A percentile compares a stretch with the other conserved stretches of the same genome.
These are phyloP conservation scores for Drosophila busckii DNA, from an alignment of 1,140 invertebrate species.

Conservation along the genomic window DNA sequence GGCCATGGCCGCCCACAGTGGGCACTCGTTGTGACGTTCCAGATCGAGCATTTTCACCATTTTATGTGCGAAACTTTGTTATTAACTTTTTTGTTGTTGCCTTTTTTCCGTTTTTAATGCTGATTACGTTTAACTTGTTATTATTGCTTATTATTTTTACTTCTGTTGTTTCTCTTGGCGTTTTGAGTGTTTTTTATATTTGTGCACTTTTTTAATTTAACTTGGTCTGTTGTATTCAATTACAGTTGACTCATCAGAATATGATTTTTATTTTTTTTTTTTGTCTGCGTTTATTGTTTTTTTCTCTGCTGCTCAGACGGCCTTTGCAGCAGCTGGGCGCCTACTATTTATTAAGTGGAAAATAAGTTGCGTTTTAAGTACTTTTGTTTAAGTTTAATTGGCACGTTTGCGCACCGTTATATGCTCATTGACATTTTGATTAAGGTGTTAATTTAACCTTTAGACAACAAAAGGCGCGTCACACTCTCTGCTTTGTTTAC, in stretches of 20 bases:
- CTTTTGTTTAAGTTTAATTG: conserved; percentile 40
- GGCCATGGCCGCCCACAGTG: conserved; percentile 80
- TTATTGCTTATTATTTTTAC: no score
- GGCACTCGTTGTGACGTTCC: conserved; percentile 81
- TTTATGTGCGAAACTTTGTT: conserved; percentile 47
- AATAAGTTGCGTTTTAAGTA: conserved; percentile 47
- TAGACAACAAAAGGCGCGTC: no score
- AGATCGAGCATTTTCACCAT: conserved; percentile 81
- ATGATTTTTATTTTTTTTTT: conserved; percentile 23
- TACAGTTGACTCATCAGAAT: conserved; percentile 54
- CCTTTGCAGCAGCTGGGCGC: conserved; percentile 28
- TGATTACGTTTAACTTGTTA: no score
- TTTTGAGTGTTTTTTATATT: neutral
- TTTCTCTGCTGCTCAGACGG: conserved; percentile 17
- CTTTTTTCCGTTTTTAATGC: conserved; percentile 14
- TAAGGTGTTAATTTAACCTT: conserved; percentile 60
- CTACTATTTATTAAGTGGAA: conserved; percentile 10
- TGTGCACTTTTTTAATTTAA: neutral
- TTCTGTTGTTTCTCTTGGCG: conserved; percentile 24
- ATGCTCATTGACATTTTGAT: conserved; percentile 76
- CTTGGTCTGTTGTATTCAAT: conserved; percentile 10
- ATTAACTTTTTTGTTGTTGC: conserved; percentile 22
- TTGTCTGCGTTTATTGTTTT: conserved; percentile 23
- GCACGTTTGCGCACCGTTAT: conserved; percentile 55
- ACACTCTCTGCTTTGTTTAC: conserved; percentile 51